phyloP scores from a whole-genome alignment of 2,797 vertebrate genomes.

The Eulemur rubriventer region DNA sequence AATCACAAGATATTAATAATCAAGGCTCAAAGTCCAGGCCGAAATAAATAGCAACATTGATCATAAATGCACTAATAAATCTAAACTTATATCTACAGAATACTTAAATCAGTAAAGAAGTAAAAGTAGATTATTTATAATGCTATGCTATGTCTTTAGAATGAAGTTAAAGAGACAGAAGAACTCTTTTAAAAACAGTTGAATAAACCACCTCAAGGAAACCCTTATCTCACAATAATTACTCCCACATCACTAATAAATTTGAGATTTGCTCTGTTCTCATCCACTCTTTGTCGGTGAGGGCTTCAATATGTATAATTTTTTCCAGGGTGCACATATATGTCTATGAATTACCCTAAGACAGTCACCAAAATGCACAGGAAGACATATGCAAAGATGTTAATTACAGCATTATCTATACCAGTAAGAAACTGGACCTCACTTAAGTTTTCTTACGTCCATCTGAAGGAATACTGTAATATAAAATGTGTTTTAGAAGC shows the following conservation, averaged over 20 bases:
- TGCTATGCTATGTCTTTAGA: neutral
- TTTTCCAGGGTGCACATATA: neutral
- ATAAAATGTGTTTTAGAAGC: neutral
- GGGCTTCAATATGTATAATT: neutral
- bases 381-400: neutral
- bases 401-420: neutral
- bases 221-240: neutral
- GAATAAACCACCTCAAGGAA: neutral
- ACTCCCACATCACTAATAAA: neutral
- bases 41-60: neutral
- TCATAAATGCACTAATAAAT: constrained; percentile 14
- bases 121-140: neutral
- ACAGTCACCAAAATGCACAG: neutral
- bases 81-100: neutral
- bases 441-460: neutral
- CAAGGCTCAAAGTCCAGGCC: neutral
- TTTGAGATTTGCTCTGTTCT: neutral
- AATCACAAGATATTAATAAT: neutral
- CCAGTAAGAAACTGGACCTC: neutral
- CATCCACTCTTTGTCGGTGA: neutral
- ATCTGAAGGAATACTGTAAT: neutral
- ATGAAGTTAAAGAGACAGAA: neutral
- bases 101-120: neutral
- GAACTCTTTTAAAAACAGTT: neutral
- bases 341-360: neutral